Percentiles rank a stretch among this genome's conserved stretches.
Conservation (phyloP, 2,888 invertebrate genomes). For the Nowickia ferox region DNA sequence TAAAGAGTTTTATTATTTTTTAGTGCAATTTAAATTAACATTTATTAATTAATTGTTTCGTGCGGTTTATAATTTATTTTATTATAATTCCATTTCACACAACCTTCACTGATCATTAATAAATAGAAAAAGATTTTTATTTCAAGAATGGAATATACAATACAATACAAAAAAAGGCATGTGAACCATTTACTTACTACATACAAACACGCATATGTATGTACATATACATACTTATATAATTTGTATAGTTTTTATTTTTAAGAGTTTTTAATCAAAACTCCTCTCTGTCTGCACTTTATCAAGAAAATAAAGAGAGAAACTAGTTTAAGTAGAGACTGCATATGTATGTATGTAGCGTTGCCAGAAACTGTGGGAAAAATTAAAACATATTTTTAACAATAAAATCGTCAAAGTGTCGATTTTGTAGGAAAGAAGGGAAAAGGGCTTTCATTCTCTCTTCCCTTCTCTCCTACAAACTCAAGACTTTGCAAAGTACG, state of each 20-base stretch:
- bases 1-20: constrained; percentile 17
- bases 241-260: constrained; percentile 17
- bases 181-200: constrained; percentile 39
- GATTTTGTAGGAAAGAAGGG: too few species aligned
- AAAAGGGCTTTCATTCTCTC: too few species aligned
- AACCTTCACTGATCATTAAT: constrained; percentile 54
- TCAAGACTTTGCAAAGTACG: too few species aligned
- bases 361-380: too few species aligned
- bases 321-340: too few species aligned
- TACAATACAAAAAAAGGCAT: constrained; percentile 25
- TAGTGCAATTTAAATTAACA: neutral
- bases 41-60: constrained; percentile 20
- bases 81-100: constrained; percentile 7
- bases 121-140: constrained; percentile 32
- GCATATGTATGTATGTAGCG: too few species aligned
- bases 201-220: too few species aligned
- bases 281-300: neutral
- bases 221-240: neutral
- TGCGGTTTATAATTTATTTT: constrained; percentile 25
- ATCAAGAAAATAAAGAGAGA: constrained; percentile 4
- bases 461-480: too few species aligned
- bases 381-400: too few species aligned
- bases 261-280: constrained; percentile 2
- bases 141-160: constrained; percentile 33
- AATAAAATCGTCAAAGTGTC: too few species aligned